These are phyloP conservation scores for Heloderma charlesbogerti DNA, from an alignment of 2,113 vertebrate genomes.

Conservation along the genomic window DNA sequence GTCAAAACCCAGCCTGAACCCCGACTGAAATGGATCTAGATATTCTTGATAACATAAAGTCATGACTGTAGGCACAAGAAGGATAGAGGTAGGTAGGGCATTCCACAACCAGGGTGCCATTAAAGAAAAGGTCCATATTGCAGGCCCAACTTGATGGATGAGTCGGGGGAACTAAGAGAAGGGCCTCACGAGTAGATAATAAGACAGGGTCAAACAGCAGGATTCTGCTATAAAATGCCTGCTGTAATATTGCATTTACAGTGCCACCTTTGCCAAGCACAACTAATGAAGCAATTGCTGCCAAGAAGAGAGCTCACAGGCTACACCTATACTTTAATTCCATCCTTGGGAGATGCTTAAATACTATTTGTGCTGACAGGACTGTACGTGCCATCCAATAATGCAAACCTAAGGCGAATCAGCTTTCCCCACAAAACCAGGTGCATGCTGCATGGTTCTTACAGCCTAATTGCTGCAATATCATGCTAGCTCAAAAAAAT, in stretches of 20 bases:
- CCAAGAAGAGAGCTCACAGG: slow-evolving; percentile 44
- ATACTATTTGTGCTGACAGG: slow-evolving; percentile 49
- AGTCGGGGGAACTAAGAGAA: slow-evolving; percentile 13
- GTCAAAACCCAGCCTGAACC: too few species aligned
- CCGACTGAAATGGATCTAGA: too few species aligned
- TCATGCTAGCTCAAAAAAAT: slow-evolving; percentile 8
- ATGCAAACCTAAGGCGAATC: slow-evolving; percentile 47
- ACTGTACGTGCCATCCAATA: slow-evolving; percentile 40
- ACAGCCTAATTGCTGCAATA: slow-evolving; percentile 41
- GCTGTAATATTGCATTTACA: slow-evolving; percentile 50
- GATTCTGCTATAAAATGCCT: slow-evolving; percentile 49
- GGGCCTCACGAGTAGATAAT: slow-evolving; percentile 34
- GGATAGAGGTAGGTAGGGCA: neutral
- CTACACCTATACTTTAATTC: slow-evolving; percentile 48
- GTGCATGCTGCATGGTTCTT: neutral
- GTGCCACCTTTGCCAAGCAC: slow-evolving; percentile 32
- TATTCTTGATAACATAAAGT: neutral
- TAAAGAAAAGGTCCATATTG: neutral
- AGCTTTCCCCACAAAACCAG: slow-evolving; percentile 19
- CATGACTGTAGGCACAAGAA: neutral
- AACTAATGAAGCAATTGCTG: slow-evolving; percentile 51
- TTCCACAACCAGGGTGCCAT: neutral
- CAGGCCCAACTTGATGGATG: too few species aligned
- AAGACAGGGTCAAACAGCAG: slow-evolving; percentile 47
- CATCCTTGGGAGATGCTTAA: slow-evolving; percentile 55